These are phyloP conservation scores for Tetramorium alpestre DNA, from an alignment of 1,140 invertebrate species.

Conservation along the genomic window DNA sequence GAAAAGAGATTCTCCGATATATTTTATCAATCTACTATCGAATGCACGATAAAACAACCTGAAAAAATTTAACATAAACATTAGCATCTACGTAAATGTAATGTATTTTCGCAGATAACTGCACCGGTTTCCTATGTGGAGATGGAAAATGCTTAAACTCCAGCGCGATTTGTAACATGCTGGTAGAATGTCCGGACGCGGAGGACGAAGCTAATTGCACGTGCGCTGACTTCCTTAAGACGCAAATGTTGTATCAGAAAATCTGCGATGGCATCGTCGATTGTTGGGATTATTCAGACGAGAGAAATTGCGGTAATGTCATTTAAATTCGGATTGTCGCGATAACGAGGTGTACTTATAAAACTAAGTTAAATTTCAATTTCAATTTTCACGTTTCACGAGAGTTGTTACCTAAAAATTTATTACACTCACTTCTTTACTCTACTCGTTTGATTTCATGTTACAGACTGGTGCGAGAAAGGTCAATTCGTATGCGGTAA, in stretches of 20 bases:
- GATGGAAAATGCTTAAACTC: constrained; percentile 89
- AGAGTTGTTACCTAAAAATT: not conserved
- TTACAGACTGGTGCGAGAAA: constrained; percentile 90
- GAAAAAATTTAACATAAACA: not conserved
- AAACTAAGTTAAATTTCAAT: not conserved
- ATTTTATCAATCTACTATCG: not conserved
- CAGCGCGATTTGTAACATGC: constrained; percentile 90
- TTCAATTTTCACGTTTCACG: not conserved
- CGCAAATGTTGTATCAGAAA: constrained; percentile 90
- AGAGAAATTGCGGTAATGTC: constrained; percentile 90
- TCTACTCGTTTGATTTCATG: not conserved
- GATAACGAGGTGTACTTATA: not conserved
- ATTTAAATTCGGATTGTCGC: not conserved
- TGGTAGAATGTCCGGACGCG: constrained; percentile 90
- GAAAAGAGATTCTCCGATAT: not conserved
- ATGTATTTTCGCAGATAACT: constrained; percentile 72
- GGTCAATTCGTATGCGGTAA: constrained; percentile 92
- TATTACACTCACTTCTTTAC: not conserved
- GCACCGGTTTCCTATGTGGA: constrained; percentile 85
- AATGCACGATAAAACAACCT: not conserved
- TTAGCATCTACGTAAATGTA: not conserved
- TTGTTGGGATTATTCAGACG: constrained; percentile 93
- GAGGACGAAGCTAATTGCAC: constrained; percentile 91
- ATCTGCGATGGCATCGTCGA: constrained; percentile 93
- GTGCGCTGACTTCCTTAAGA: constrained; percentile 91